A percentile compares a stretch with the other conserved stretches of the same genome.
Conservation (phyloP, 2,888 invertebrate genomes). For the Serripes groenlandicus region DNA sequence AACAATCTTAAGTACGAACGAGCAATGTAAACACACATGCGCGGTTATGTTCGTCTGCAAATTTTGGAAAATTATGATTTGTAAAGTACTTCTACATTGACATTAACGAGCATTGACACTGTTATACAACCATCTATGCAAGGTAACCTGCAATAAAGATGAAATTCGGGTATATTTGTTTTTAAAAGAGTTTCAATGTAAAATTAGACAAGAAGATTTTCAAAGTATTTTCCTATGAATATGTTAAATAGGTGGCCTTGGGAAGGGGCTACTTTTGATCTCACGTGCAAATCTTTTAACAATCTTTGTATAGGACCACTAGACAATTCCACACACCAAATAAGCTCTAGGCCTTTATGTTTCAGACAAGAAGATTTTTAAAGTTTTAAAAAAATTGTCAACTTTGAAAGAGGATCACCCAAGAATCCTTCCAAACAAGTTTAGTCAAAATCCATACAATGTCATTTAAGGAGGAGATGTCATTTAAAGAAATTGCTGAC, state of each 20-base stretch:
- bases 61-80: too few relatives aligned
- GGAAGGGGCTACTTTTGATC: neutral
- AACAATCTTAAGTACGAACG: too few relatives aligned
- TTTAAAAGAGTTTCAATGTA: too few relatives aligned
- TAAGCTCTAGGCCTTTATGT: neutral
- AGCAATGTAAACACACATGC: too few relatives aligned
- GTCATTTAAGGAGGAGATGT: neutral
- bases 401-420: neutral
- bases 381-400: neutral
- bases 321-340: neutral
- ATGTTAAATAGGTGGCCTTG: neutral
- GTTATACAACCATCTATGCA: too few relatives aligned
- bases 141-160: too few relatives aligned
- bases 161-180: too few relatives aligned
- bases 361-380: slow-evolving; percentile 3
- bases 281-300: neutral
- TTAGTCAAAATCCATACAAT: neutral
- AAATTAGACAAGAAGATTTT: neutral
- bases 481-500: neutral
- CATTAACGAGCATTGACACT: too few relatives aligned
- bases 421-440: neutral
- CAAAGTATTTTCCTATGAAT: neutral
- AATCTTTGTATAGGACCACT: neutral
- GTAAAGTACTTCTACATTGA: too few relatives aligned
- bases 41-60: too few relatives aligned